Evolutionary conservation across 2,113 vertebrate genomes (phyloP).

Genomic region (Tichodroma muraria): DNA sequence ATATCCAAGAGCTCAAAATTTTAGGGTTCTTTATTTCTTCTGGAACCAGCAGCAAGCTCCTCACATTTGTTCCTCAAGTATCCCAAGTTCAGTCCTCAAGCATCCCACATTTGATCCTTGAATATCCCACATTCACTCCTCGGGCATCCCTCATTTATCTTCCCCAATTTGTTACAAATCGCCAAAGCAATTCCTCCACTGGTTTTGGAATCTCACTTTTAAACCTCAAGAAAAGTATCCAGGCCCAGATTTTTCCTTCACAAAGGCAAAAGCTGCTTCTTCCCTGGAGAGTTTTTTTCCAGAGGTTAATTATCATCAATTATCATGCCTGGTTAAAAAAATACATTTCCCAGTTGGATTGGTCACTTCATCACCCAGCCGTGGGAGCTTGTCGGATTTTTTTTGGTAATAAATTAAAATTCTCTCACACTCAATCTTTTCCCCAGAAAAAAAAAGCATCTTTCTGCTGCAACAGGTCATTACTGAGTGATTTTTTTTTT

Average conservation of each 20-base stretch:
- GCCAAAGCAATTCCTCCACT: neutral
- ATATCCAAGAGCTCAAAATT: neutral
- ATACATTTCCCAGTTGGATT: neutral
- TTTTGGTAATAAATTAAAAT: neutral
- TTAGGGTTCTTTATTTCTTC: neutral
- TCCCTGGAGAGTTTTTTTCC: neutral
- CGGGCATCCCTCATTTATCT: neutral
- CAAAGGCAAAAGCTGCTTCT: neutral
- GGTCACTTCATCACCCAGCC: neutral
- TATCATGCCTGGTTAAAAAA: neutral
- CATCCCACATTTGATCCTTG: neutral
- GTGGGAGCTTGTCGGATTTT: neutral
- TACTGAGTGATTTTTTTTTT: too few relatives aligned
- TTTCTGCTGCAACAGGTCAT: neutral
- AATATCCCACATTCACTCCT: neutral
- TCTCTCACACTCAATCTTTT: neutral
- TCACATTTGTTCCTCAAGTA: rapidly evolving
- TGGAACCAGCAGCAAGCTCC: neutral
- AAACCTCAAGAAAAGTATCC: neutral
- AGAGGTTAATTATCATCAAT: neutral
- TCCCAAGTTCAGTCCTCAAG: neutral
- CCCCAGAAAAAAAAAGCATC: rapidly evolving
- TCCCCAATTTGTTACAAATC: rapidly evolving
- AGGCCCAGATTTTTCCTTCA: neutral
- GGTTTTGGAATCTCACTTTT: rapidly evolving